Conservation (phyloP, 1,140 invertebrate genomes). For the Papilio helenus region DNA sequence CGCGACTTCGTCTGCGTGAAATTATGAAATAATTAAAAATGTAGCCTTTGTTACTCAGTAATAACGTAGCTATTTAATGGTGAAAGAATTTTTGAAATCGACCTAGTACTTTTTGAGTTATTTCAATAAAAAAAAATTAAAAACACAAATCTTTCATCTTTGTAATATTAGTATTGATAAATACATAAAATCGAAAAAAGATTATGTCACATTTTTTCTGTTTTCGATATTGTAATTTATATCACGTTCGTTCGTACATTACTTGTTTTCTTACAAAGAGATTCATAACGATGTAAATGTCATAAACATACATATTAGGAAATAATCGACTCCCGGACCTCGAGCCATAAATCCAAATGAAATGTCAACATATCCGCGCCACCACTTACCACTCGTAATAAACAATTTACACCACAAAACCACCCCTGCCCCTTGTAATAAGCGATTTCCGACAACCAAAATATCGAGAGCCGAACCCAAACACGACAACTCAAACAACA, state of each 20-base stretch:
- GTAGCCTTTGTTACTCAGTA: no score
- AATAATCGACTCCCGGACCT: conserved; percentile 12
- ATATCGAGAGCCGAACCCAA: background rate
- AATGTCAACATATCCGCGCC: conserved; percentile 38
- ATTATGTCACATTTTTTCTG: no score
- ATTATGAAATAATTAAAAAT: no score
- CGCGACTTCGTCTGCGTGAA: no score
- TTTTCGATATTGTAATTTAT: no score
- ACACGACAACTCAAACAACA: conserved; percentile 16
- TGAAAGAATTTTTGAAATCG: no score
- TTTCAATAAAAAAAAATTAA: no score
- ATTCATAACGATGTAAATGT: background rate
- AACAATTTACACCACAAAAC: conserved; percentile 40
- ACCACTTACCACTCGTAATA: conserved; percentile 38
- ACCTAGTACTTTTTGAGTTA: no score
- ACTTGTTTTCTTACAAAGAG: background rate
- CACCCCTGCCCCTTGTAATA: conserved; percentile 24
- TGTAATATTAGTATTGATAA: background rate
- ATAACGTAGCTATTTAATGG: no score
- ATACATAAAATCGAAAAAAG: no score
- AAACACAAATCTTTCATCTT: no score
- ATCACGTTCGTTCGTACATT: background rate
- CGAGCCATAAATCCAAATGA: conserved; percentile 37
- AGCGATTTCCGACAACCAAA: conserved; percentile 27
- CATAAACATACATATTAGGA: conserved; percentile 32